Base-by-base conservation (phyloP, 2,113 vertebrate genomes). In the Coreoperca whiteheadi region DNA sequence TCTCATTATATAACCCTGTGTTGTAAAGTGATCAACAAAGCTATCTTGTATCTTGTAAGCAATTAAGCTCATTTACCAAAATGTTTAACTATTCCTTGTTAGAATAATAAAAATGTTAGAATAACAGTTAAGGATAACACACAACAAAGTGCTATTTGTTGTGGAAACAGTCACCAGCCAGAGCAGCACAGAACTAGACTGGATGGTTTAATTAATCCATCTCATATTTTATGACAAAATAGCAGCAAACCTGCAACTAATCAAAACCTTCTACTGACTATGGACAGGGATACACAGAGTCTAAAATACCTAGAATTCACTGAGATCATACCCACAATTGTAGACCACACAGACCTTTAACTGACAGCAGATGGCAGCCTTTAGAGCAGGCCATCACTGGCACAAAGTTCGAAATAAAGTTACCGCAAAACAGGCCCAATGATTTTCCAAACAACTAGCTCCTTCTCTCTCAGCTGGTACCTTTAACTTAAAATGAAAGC, bases 301-400 rank as follows among this genome's bases (percentile, higher is more conserved):
- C 32, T 41, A 60, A 34, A 28, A 48, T 83, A 70, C 68, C 77
- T 71, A 53, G 37, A 30, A 69, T 25, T 32, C 39, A 70, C 30
- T 39, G 59, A 37, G 63, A 56, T 43, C 37, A 48, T 53, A 73
- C 6, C 75, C 61, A 78, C 71, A 80, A 69, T 46, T 34, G 75
- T 32, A 64, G 67, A 51, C 70, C 41, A 83, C 81, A 93, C 51
- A 83, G 69, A 75, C 73, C 75, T 8, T 78, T 46, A 48, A 83
- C 74, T 30, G 83, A 87, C 93, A 94, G 91, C 92, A 94, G 92
- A 86, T 88, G 93, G 93, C 91, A 90, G 88, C 57, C 74, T 95
- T 89, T 48, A 77, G 74, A 87, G 70, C 32, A 81, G 51, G 60
- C 53, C 81, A 70, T 91, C 41, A 68, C 39, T 48, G 20, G 10